Evolutionary conservation across 1,140 invertebrate genomes (phyloP), one percentile per base, ranked within the genome.

Genomic region (Hestina assimilis): DNA sequence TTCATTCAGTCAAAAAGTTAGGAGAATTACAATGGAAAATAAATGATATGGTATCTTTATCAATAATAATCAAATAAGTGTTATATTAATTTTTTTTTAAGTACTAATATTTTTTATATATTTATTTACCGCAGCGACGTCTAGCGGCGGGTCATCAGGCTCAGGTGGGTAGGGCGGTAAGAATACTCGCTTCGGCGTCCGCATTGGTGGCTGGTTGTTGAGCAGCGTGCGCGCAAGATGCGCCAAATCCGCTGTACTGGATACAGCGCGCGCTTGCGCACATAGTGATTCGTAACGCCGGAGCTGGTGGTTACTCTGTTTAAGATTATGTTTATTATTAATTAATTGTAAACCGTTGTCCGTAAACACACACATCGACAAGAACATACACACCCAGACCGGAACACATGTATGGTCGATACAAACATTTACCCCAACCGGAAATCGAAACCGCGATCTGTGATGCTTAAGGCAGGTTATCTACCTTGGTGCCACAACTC

Each of bases 221-320:
- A 92, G 91, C 45, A 93, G 72, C 4, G 93, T 91, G 26, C 93
- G 90, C 28, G 95, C 92, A 64, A 96, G 92, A 68, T 94, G 93
- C 0, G 91, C 90, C 54, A 96, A 84, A 83, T 97, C 95, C 15
- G 91, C 78, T 24, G 91, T 86, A 28, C 93, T 91, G 35, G 93
- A 92, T 1, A 96, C 92, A 4, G 91, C 91, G 43, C 92, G 91
- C 62, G 94, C 95, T 59, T 94, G 92, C 7, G 90, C 89, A 54
- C 92, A 90, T 21, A 97, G 83, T 4, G 91, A 92, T 61, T 95
- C 94, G 85, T 96, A 96, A 51, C 95, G 92, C 56, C 92, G 91
- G 7, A 91, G 91, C 73, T 95, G 94, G 71, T 95, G 93, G 52
- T 91, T 91, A 9, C 93, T 92, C 95, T 96, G 85, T 66, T 8